Conservation (phyloP, 1,140 invertebrate genomes). For the Triops longicaudatus region DNA sequence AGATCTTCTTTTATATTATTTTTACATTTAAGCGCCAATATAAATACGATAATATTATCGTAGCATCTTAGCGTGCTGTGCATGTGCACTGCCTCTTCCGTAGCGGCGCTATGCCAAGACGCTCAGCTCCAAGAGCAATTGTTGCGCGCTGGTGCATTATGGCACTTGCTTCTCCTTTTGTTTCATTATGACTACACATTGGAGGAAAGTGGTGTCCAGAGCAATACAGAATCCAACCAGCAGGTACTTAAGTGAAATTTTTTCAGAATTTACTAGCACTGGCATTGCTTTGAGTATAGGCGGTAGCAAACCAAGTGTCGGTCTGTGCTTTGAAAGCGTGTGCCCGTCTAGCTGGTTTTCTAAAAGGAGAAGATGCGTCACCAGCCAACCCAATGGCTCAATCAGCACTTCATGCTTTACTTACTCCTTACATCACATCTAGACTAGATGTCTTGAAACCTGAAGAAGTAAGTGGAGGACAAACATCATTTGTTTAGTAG, state of each 20-base stretch:
- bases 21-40: too few species aligned
- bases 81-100: slow-evolving; percentile 72
- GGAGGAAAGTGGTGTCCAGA: slow-evolving; percentile 88
- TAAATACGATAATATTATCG: too few species aligned
- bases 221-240: slow-evolving; percentile 71
- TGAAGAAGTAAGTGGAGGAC: slow-evolving; percentile 51
- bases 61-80: slow-evolving; percentile 71
- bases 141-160: slow-evolving; percentile 83
- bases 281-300: slow-evolving; percentile 47
- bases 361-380: slow-evolving; percentile 51
- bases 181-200: slow-evolving; percentile 97
- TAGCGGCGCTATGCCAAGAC: slow-evolving; percentile 71
- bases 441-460: slow-evolving; percentile 61
- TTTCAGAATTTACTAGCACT: background rate
- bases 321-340: slow-evolving; percentile 77
- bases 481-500: background rate
- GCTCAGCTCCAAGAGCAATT: slow-evolving; percentile 78
- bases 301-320: slow-evolving; percentile 84
- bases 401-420: slow-evolving; percentile 60
- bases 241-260: slow-evolving; percentile 44
- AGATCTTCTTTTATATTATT: background rate
- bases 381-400: slow-evolving; percentile 58
- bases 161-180: slow-evolving; percentile 82
- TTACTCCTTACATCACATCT: slow-evolving; percentile 81
- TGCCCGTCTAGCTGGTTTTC: slow-evolving; percentile 65